Base-by-base conservation (phyloP, 2,888 invertebrate genomes). In the Drosophila multiciliata region DNA sequence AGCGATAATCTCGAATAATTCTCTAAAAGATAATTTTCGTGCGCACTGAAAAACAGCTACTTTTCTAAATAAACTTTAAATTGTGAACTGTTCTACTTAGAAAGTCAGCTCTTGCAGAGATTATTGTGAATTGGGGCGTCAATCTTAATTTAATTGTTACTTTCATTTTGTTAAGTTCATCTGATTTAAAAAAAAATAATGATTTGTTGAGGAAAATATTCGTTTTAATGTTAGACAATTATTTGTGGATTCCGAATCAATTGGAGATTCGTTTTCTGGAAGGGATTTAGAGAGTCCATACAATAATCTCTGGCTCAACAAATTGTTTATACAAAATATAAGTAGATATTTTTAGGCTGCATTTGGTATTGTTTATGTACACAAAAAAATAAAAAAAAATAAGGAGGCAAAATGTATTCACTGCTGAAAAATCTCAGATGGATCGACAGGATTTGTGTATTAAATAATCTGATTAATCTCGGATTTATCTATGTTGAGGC, bases 21-120 rank as follows among this genome's bases (percentile, higher is more conserved):
- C 7, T 8, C 45, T 15, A 15, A 23, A 59, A 66, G 60, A 69
- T 73, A 75, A 78, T 65, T 59, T 64, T 69, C 63, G 49, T 69
- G 58, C 36, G 38, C 69, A 50, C 49, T 61, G 35, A 67, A 35
- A 23, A 17, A 53, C 15, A 66, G 26, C 52, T 20, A 11, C 36
- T 36, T n/a, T 32, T 11, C 32, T 12, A 52, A 12, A 12, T 1
- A n/a, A 4, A 11, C 15, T 20, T 15, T 20, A 32, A n/a, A 45
- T 58, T 40, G 20, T n/a, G 57, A 54, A 35, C 57, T 62, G 67
- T 52, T 23, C 54, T 26, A 72, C 61, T 64, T 61, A 6, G 54
- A 45, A 45, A 8, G 17, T 42, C n/a, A 20, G 35, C 45, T 15
- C 4, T 45, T 8, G 45, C 38, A 33, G 15, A 33, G 8, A 45